Conservation (phyloP, 2,888 invertebrate genomes). For the Pseudeuparius sepicola region DNA sequence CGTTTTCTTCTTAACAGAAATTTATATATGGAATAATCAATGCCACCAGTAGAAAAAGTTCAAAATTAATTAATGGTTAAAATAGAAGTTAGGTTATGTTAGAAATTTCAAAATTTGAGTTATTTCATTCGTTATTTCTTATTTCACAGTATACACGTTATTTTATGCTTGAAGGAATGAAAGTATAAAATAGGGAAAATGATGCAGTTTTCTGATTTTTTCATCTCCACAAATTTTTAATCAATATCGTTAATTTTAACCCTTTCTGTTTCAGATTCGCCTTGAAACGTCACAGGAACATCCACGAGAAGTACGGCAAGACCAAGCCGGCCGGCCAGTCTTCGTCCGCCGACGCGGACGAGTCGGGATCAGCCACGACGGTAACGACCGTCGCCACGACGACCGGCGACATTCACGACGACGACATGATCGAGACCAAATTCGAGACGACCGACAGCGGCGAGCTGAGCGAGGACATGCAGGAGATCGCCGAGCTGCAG, state of each 20-base stretch:
- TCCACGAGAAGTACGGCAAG: conserved; percentile 78
- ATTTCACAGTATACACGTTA: too few relatives aligned
- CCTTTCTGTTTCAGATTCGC: conserved; percentile 48
- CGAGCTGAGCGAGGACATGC: conserved; percentile 34
- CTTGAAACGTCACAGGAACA: conserved; percentile 73
- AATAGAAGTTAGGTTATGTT: too few relatives aligned
- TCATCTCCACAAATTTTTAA: too few relatives aligned
- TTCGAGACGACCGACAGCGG: conserved; percentile 30
- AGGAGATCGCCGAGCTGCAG: conserved; percentile 37
- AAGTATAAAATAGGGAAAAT: too few relatives aligned
- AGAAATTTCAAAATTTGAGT: too few relatives aligned
- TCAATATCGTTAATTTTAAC: too few relatives aligned
- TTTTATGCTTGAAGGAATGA: too few relatives aligned
- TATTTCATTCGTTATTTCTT: background rate
- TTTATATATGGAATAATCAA: too few relatives aligned
- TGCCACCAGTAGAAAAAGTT: too few relatives aligned
- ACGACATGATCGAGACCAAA: conserved; percentile 33
- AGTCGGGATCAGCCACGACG: conserved; percentile 17
- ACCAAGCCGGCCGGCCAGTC: conserved; percentile 39
- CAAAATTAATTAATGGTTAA: too few relatives aligned
- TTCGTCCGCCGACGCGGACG: conserved; percentile 28
- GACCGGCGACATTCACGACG: conserved; percentile 25
- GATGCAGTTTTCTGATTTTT: too few relatives aligned
- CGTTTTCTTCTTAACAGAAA: too few relatives aligned
- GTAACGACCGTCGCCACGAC: conserved; percentile 21